Evolutionary conservation across 2,113 vertebrate genomes (phyloP).

Genomic region (Podarcis cretensis): DNA sequence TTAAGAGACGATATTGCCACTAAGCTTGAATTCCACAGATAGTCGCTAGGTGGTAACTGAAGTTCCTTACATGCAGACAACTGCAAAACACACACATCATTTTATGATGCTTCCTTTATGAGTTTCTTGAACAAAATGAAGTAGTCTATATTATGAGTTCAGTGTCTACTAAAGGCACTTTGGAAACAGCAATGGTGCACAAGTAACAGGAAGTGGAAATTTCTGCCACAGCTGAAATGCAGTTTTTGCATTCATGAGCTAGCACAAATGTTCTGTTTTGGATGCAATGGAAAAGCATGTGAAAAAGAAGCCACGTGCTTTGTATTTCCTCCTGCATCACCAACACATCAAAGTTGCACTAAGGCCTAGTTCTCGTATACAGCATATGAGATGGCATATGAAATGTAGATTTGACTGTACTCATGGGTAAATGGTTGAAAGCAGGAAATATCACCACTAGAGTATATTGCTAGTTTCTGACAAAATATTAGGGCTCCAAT

Average conservation of each 20-base stretch:
- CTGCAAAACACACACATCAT: slow-evolving; percentile 65
- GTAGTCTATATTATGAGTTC: background rate
- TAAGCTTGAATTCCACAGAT: slow-evolving; percentile 81
- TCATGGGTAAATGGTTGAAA: background rate
- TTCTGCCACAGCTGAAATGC: background rate
- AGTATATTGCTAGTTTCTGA: background rate
- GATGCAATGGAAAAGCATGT: background rate
- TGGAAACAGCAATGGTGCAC: too few relatives aligned
- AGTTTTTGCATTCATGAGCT: background rate
- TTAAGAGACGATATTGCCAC: slow-evolving; percentile 81
- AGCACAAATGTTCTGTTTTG: background rate
- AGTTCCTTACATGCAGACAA: slow-evolving; percentile 93
- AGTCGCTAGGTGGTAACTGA: slow-evolving; percentile 88
- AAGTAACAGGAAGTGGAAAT: background rate
- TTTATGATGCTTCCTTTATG: too few relatives aligned
- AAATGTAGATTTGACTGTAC: background rate
- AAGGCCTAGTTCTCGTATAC: background rate
- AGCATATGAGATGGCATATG: background rate
- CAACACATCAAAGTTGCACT: background rate
- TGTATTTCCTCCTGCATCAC: background rate
- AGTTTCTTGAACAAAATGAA: background rate
- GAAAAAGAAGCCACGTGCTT: background rate
- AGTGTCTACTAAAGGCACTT: background rate
- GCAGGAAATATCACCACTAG: background rate
- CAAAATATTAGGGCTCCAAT: background rate